Conservation (phyloP, 2,113 vertebrate genomes). For the Hippocampus comes region DNA sequence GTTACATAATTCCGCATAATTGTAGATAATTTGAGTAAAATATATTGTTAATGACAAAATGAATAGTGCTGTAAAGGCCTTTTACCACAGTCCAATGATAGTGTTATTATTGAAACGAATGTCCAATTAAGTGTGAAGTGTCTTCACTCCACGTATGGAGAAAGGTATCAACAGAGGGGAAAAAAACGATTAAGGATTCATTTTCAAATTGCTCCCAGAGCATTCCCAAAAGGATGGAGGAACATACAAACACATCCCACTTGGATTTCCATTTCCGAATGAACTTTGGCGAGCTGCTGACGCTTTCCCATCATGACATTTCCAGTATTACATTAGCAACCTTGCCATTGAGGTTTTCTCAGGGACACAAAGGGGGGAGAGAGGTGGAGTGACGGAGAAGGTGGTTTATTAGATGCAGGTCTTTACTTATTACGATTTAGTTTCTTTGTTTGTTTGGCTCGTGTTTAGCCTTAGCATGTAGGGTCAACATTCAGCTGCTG, state of each 20-base stretch:
- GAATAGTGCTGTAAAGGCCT: neutral
- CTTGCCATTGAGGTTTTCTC: conserved; percentile 37
- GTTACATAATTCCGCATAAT: neutral
- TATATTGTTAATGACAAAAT: neutral
- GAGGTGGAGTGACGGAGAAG: conserved; percentile 12
- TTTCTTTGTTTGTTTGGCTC: conserved; percentile 61
- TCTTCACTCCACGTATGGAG: neutral
- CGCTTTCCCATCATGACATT: conserved; percentile 39
- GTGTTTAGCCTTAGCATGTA: conserved; percentile 62
- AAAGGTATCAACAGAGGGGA: neutral
- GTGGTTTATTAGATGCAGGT: conserved; percentile 5
- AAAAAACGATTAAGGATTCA: conserved; percentile 17
- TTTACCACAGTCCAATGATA: neutral
- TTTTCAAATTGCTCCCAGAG: conserved; percentile 28
- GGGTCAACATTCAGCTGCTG: conserved; percentile 65
- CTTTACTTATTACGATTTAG: conserved; percentile 43
- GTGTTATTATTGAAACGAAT: neutral
- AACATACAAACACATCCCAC: conserved; percentile 47
- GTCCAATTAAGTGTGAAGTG: neutral
- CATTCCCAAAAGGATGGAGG: conserved; percentile 34
- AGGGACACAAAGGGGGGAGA: conserved; percentile 13
- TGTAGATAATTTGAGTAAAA: neutral
- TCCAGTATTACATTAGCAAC: conserved; percentile 45
- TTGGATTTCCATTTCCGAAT: conserved; percentile 52
- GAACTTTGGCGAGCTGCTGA: conserved; percentile 41